Percentiles rank a stretch among this genome's conserved stretches.
Evolutionary conservation across 1,140 invertebrate species (phyloP).

Genomic region (Melanaphis sacchari): DNA sequence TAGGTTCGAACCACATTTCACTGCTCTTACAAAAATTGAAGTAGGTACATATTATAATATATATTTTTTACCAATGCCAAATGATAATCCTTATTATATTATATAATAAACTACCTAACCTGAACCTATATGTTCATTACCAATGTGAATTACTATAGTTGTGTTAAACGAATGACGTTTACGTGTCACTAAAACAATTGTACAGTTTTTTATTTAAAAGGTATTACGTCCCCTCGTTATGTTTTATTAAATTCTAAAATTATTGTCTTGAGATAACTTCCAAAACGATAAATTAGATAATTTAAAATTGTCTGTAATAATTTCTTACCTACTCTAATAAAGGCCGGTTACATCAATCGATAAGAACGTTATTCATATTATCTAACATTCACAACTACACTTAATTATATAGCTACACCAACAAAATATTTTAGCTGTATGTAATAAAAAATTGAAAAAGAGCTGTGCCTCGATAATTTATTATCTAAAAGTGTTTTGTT

Average conservation of each 20-base stretch:
- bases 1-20: not conserved
- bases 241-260: not conserved
- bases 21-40: not conserved
- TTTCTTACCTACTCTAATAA: not conserved
- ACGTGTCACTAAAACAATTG: not conserved
- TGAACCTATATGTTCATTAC: not conserved
- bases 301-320: not conserved
- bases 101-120: not conserved
- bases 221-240: not conserved
- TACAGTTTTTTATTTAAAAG: not conserved
- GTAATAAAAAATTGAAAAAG: not conserved
- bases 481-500: slow-evolving; percentile 11
- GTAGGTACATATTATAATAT: not conserved
- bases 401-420: not conserved
- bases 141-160: not conserved
- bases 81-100: not conserved
- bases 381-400: not conserved
- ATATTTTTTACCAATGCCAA: not conserved
- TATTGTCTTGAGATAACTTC: not conserved
- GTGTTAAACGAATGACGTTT: not conserved
- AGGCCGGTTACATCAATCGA: not conserved
- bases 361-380: not conserved
- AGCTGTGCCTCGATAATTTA: not conserved
- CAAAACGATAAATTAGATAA: not conserved
- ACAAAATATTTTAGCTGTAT: not conserved